Percentiles rank a stretch among this genome's conserved stretches.
phyloP scores from a whole-genome alignment of 2,113 vertebrate species.

The Nyctibius bracteatus region DNA sequence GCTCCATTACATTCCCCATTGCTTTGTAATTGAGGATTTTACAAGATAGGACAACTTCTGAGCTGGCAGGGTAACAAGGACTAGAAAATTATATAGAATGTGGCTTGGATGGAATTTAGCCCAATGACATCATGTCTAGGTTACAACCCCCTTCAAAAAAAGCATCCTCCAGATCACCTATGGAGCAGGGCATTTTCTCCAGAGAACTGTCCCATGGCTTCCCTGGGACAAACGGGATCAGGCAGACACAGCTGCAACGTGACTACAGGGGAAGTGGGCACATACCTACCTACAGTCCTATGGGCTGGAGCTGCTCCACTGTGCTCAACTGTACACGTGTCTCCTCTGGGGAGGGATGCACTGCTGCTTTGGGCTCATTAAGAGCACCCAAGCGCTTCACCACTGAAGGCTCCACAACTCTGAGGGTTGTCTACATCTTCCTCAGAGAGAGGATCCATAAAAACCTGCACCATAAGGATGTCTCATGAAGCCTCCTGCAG shows the following conservation, averaged over 20 bases:
- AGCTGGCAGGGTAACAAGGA: not conserved
- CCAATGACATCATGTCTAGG: not conserved
- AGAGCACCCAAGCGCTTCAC: not conserved
- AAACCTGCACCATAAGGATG: rapidly evolving
- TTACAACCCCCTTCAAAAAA: not conserved
- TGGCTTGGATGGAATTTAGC: not conserved
- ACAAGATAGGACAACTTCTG: not conserved
- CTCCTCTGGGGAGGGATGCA: not conserved
- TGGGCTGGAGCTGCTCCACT: not conserved
- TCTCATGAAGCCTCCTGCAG: not conserved
- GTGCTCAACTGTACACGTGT: no score
- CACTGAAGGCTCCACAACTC: not conserved
- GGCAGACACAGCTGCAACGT: rapidly evolving
- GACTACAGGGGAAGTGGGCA: not conserved
- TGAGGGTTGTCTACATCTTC: not conserved
- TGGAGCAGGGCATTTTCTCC: not conserved
- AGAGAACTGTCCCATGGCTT: not conserved
- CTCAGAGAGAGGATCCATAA: not conserved
- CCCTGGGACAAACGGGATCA: not conserved
- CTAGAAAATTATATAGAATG: not conserved
- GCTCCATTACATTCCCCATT: not conserved
- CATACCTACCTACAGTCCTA: rapidly evolving
- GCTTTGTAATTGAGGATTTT: not conserved
- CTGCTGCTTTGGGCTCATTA: not conserved
- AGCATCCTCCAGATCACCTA: not conserved